Conservation (phyloP, 2,797 vertebrate genomes). For the Etheostoma nigrum region DNA sequence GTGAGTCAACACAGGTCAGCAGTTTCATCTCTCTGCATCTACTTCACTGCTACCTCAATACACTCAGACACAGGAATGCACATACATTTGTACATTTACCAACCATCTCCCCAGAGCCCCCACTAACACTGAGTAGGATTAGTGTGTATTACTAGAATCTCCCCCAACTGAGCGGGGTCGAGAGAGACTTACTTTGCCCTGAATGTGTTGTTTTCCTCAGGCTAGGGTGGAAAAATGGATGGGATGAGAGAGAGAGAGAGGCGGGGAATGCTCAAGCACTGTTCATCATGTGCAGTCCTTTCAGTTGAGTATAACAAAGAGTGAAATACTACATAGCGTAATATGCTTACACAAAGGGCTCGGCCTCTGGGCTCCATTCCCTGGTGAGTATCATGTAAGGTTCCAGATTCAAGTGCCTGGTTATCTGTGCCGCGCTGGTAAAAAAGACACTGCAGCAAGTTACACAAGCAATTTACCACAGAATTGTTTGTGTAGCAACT, state of each 20-base stretch:
- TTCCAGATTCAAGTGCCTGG: neutral
- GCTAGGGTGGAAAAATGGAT: neutral
- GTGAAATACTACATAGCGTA: constrained; percentile 3
- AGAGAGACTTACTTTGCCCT: constrained; percentile 51
- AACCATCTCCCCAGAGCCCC: constrained; percentile 45
- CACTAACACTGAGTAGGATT: constrained; percentile 57
- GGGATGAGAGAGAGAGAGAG: neutral
- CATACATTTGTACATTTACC: constrained; percentile 45
- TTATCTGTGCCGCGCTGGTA: neutral
- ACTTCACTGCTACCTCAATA: constrained; percentile 39
- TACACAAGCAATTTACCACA: neutral
- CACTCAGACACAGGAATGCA: neutral
- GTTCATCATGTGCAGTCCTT: constrained; percentile 27
- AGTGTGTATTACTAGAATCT: constrained; percentile 62
- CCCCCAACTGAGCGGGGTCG: constrained; percentile 54
- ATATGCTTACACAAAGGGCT: constrained; percentile 19
- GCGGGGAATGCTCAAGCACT: constrained; percentile 22
- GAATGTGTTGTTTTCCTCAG: constrained; percentile 58
- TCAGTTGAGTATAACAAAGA: constrained; percentile 7
- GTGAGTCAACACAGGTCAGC: constrained; percentile 66
- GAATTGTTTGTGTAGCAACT: constrained; percentile 14
- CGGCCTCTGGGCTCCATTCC: neutral
- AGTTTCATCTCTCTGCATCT: constrained; percentile 55
- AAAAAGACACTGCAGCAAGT: constrained; percentile 9
- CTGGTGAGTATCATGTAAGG: constrained; percentile 1